Evolutionary conservation across 2,113 vertebrate species (phyloP).

Genomic region (Limnothrissa miodon): DNA sequence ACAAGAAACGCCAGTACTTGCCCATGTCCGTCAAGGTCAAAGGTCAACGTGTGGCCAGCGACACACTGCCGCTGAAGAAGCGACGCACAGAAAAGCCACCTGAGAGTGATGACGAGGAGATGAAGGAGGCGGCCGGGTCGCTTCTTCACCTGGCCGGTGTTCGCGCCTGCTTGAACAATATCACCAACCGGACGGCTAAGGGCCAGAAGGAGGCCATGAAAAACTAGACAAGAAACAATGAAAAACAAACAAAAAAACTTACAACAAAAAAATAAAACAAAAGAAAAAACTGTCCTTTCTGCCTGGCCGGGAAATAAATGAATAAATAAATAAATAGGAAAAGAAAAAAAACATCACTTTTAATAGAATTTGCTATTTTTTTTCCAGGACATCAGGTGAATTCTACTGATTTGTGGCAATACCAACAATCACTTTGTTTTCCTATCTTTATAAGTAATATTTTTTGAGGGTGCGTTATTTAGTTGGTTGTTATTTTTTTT

Average conservation of each 20-base stretch:
- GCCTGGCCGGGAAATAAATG: constrained; percentile 18
- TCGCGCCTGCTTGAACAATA: constrained; percentile 98
- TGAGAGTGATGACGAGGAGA: constrained; percentile 97
- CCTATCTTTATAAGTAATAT: constrained; percentile 72
- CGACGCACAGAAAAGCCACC: constrained; percentile 88
- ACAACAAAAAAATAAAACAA: no score
- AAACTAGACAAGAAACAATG: constrained; percentile 74
- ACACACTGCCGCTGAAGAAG: constrained; percentile 89
- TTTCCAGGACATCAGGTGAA: constrained; percentile 99
- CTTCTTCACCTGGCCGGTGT: constrained; percentile 97
- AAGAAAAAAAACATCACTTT: constrained; percentile 82
- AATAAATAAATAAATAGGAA: constrained; percentile 62
- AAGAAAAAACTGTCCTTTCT: background rate
- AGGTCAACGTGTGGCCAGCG: constrained; percentile 73
- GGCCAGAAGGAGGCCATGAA: constrained; percentile 93
- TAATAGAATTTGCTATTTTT: constrained; percentile 89
- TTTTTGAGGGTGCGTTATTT: constrained; percentile 53
- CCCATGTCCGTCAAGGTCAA: constrained; percentile 72
- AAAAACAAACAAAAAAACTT: constrained; percentile 36
- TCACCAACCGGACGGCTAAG: constrained; percentile 99
- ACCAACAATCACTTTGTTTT: constrained; percentile 92
- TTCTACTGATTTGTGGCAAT: constrained; percentile 99
- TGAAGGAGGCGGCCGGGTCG: constrained; percentile 98
- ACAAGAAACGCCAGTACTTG: constrained; percentile 85
- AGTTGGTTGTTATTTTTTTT: constrained; percentile 63